phyloP scores from a whole-genome alignment of 2,797 vertebrate genomes.

The Gymnoscopelus braueri region DNA sequence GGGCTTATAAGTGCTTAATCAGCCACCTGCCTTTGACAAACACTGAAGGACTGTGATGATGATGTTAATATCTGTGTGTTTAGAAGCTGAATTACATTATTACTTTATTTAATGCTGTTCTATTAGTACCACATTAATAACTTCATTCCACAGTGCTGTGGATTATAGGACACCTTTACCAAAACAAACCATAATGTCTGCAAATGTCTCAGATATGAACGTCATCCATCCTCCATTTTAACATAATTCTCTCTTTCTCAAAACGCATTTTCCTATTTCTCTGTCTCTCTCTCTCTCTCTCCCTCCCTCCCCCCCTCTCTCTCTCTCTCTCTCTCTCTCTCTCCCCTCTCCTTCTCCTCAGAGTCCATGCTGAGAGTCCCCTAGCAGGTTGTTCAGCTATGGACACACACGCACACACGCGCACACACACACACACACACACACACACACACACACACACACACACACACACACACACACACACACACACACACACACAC shows the following conservation, averaged over 20 bases:
- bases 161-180: too few relatives aligned
- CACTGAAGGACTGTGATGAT: too few relatives aligned
- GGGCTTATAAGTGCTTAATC: too few relatives aligned
- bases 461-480: constrained; percentile 83
- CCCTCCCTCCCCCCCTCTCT: constrained; percentile 7
- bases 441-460: constrained; percentile 67
- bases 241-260: not conserved
- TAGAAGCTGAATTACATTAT: constrained; percentile 16
- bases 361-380: constrained; percentile 60
- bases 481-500: constrained; percentile 83
- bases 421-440: constrained; percentile 78
- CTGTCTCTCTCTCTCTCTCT: constrained; percentile 8
- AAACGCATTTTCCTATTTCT: constrained; percentile 5
- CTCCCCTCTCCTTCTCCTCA: constrained; percentile 27
- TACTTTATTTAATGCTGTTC: too few relatives aligned
- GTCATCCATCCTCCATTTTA: not conserved
- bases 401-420: constrained; percentile 81
- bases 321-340: not conserved
- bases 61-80: too few relatives aligned
- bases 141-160: too few relatives aligned
- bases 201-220: too few relatives aligned
- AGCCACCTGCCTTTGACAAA: too few relatives aligned
- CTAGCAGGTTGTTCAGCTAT: constrained; percentile 77
- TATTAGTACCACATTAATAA: too few relatives aligned
- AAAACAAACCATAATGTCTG: not conserved